A percentile compares a stretch with the other conserved stretches of the same genome.
Conservation (phyloP, 2,888 invertebrate genomes). For the Acanthosepion lycidas region DNA sequence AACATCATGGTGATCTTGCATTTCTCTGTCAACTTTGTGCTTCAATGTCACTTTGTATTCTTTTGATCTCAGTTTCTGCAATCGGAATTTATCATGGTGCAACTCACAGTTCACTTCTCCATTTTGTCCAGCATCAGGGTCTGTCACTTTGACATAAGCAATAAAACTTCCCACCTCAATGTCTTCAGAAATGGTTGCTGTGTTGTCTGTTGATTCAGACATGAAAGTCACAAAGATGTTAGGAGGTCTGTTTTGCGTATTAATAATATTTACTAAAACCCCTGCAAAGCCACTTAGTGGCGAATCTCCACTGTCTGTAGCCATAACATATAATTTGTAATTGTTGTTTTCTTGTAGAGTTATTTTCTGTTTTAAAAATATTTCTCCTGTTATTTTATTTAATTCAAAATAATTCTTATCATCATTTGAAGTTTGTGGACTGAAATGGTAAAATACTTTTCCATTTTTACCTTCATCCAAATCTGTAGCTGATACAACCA, state of each 20-base stretch:
- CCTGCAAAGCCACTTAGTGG: conserved; percentile 14
- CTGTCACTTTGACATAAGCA: conserved; percentile 43
- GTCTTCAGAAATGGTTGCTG: background rate
- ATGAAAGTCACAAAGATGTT: conserved; percentile 8
- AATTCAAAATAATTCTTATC: background rate
- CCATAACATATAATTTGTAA: conserved; percentile 13
- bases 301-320: conserved; percentile 38
- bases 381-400: conserved; percentile 15
- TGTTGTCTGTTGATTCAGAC: conserved; percentile 24
- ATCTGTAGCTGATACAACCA: background rate
- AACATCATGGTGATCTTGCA: background rate
- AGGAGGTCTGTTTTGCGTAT: background rate
- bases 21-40: conserved; percentile 39
- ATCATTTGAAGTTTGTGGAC: conserved; percentile 10
- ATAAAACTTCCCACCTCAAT: background rate
- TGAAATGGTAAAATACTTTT: conserved; percentile 25
- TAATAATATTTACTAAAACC: conserved; percentile 33
- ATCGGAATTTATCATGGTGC: background rate
- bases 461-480: conserved; percentile 35
- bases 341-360: background rate
- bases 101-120: conserved; percentile 24
- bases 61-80: conserved; percentile 11
- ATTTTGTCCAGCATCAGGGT: background rate
- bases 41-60: conserved; percentile 44
- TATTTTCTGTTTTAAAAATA: conserved; percentile 35